Conservation (phyloP, 1,140 invertebrate species). For the Cotesia chilonis region DNA sequence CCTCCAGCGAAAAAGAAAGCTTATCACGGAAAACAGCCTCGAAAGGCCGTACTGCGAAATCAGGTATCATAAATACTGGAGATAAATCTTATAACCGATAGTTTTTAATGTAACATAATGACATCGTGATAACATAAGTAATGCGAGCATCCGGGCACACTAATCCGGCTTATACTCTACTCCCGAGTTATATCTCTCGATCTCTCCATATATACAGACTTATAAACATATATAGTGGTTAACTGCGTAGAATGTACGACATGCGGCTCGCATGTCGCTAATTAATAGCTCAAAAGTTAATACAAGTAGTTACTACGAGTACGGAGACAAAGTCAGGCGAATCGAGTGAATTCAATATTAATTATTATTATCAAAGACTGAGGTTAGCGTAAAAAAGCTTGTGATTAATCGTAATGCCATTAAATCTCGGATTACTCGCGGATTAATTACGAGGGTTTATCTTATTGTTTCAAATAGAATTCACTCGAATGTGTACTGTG, state of each 20-base stretch:
- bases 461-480: too few relatives aligned
- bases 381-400: too few relatives aligned
- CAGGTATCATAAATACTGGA: neutral
- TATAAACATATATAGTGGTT: neutral
- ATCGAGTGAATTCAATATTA: too few relatives aligned
- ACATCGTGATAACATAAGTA: constrained; percentile 12
- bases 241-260: constrained; percentile 3
- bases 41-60: neutral
- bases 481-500: too few relatives aligned
- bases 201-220: too few relatives aligned
- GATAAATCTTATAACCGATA: constrained; percentile 7
- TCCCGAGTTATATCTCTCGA: neutral
- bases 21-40: too few relatives aligned
- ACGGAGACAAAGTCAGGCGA: too few relatives aligned
- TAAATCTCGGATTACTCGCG: too few relatives aligned
- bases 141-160: neutral
- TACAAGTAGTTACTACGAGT: neutral
- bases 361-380: too few relatives aligned
- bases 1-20: too few relatives aligned
- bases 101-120: constrained; percentile 10
- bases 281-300: neutral
- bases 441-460: too few relatives aligned
- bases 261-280: neutral
- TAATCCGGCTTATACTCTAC: constrained; percentile 1
- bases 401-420: too few relatives aligned